Conservation (phyloP, 2,113 vertebrate genomes). For the Poeciliopsis prolifica region DNA sequence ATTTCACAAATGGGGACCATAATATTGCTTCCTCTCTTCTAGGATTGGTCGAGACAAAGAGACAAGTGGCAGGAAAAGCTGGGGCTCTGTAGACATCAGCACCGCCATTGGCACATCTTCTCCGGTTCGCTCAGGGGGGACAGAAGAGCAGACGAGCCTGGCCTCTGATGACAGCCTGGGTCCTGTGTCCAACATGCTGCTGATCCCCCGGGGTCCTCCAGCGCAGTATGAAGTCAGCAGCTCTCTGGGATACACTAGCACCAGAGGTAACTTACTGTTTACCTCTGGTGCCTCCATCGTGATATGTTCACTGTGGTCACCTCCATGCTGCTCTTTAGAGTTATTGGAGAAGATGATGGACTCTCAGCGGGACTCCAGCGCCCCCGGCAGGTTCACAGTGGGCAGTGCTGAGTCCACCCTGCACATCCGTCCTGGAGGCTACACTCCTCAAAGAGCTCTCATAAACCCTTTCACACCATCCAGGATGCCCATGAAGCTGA, state of each 20-base stretch:
- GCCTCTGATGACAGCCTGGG: conserved; percentile 95
- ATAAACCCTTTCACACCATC: conserved; percentile 98
- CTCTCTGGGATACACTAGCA: conserved; percentile 95
- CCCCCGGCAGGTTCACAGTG: conserved; percentile 93
- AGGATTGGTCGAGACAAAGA: conserved; percentile 86
- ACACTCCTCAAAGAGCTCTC: conserved; percentile 89
- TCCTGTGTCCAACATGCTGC: conserved; percentile 90
- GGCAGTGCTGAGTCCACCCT: conserved; percentile 95
- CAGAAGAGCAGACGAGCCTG: conserved; percentile 92
- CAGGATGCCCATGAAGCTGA: conserved; percentile 98
- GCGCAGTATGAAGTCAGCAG: conserved; percentile 98
- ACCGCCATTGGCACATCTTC: conserved; percentile 76
- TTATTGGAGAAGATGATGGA: conserved; percentile 90
- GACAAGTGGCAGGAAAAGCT: conserved; percentile 86
- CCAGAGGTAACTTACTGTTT: conserved; percentile 83
- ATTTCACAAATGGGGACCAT: no score
- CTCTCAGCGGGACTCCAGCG: conserved; percentile 92
- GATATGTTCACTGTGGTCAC: neutral
- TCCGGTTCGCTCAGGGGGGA: conserved; percentile 76
- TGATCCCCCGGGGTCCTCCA: conserved; percentile 88
- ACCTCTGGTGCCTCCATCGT: neutral
- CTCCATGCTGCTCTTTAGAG: conserved; percentile 61
- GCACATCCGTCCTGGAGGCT: conserved; percentile 89
- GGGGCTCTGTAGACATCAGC: conserved; percentile 85
- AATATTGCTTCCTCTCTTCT: conserved; percentile 1